These are phyloP conservation scores for Botia almorhae DNA, from an alignment of 2,797 vertebrate species.

Conservation along the genomic window DNA sequence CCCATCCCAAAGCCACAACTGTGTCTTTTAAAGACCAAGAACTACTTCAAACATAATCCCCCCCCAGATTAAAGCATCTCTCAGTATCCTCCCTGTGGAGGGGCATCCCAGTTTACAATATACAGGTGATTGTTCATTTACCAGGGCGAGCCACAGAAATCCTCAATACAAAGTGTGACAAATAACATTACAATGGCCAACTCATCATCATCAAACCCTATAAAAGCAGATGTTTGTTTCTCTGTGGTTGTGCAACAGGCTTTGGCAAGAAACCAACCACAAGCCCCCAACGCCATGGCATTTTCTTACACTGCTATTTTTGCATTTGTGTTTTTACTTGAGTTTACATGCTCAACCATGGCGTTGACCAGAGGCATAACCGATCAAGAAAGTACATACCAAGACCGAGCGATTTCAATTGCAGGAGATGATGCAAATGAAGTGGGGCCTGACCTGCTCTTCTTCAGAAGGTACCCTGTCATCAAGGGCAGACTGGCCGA, in stretches of 20 bases:
- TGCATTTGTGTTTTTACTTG: constrained; percentile 82
- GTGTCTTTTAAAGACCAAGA: not conserved
- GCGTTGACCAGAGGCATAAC: constrained; percentile 75
- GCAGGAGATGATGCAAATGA: constrained; percentile 59
- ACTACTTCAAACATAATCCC: constrained; percentile 34
- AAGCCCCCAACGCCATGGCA: constrained; percentile 69
- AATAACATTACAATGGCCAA: not conserved
- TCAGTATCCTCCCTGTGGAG: not conserved
- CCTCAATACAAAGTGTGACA: not conserved
- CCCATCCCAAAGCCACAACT: constrained; percentile 10
- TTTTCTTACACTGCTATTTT: constrained; percentile 77
- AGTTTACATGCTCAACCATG: constrained; percentile 74
- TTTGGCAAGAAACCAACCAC: not conserved
- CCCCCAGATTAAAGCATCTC: not conserved
- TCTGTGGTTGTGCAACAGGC: not conserved
- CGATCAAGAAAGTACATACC: constrained; percentile 73
- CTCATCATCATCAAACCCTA: constrained; percentile 20
- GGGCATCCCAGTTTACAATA: not conserved
- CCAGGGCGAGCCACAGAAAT: not conserved
- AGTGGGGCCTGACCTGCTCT: constrained; percentile 52
- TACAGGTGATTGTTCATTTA: not conserved
- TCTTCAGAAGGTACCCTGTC: constrained; percentile 70
- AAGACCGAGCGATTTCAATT: constrained; percentile 68
- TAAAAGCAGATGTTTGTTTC: constrained; percentile 41
- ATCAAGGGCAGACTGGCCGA: constrained; percentile 72